A percentile compares a stretch with the other conserved stretches of the same genome.
Conservation (phyloP, 2,888 invertebrate genomes). For the Tromatobia lineatoria region DNA sequence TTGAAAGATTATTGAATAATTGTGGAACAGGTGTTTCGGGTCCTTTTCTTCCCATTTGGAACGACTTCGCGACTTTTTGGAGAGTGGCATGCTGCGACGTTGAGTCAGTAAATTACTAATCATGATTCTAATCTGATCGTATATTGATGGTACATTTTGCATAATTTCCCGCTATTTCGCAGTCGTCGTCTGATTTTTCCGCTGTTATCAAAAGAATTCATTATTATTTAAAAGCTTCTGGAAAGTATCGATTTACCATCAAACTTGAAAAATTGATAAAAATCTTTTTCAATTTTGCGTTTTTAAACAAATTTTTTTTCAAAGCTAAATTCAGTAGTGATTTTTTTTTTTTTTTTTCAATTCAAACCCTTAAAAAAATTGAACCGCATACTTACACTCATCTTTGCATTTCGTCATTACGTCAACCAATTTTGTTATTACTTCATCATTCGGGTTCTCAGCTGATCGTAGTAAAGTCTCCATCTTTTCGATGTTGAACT, state of each 20-base stretch:
- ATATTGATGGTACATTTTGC: constrained; percentile 47
- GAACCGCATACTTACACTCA: constrained; percentile 38
- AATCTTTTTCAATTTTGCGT: neutral
- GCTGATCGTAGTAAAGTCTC: constrained; percentile 40
- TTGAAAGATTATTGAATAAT: neutral
- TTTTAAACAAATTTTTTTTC: neutral
- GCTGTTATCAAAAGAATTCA: constrained; percentile 48
- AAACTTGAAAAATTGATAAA: neutral
- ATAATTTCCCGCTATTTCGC: constrained; percentile 59
- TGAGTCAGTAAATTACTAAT: neutral
- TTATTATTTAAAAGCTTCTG: neutral
- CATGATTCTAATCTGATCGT: too few species aligned
- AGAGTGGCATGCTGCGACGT: too few species aligned
- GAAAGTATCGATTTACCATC: neutral
- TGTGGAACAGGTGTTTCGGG: neutral
- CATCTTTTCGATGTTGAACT: constrained; percentile 58
- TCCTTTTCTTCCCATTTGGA: neutral
- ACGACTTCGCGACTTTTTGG: too few species aligned
- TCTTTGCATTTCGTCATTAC: constrained; percentile 40
- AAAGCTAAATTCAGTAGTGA: neutral
- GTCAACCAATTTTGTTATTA: constrained; percentile 13
- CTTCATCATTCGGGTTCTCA: constrained; percentile 36
- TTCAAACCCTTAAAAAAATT: neutral
- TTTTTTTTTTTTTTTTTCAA: too few species aligned
- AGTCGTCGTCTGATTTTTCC: constrained; percentile 55